Conservation (phyloP, 2,797 vertebrate genomes). For the Enteromius unitaeniatus region DNA sequence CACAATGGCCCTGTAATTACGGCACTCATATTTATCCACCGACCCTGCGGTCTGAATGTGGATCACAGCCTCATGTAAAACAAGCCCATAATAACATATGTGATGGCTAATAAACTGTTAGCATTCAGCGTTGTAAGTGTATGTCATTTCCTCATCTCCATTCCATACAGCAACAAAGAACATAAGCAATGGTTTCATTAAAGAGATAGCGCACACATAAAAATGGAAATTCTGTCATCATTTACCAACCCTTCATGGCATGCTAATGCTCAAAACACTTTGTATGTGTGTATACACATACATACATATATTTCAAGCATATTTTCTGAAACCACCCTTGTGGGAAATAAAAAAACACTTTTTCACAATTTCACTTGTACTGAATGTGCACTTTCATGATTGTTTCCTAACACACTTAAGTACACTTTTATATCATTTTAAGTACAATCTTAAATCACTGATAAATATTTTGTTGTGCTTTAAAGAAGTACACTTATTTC, state of each 20-base stretch:
- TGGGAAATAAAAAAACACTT: not conserved
- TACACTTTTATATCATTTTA: not conserved
- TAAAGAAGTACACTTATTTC: not conserved
- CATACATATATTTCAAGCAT: not conserved
- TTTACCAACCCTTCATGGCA: not conserved
- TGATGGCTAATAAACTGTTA: constrained; percentile 58
- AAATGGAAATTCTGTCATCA: not conserved
- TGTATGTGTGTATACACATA: not conserved
- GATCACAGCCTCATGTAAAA: constrained; percentile 56
- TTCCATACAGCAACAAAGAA: not conserved
- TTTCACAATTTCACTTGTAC: not conserved
- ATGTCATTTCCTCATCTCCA: constrained; percentile 28
- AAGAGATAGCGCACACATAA: not conserved
- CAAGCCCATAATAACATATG: constrained; percentile 55
- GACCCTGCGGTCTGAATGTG: constrained; percentile 47
- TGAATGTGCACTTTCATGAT: not conserved
- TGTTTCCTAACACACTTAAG: not conserved
- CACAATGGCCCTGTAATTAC: constrained; percentile 83
- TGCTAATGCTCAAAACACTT: not conserved
- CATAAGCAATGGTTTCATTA: constrained; percentile 16
- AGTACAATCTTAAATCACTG: no score
- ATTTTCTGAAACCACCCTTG: not conserved
- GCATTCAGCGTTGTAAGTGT: constrained; percentile 33
- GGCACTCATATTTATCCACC: constrained; percentile 76
- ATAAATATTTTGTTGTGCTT: not conserved